Percentiles rank a stretch among this genome's conserved stretches.
Conservation (phyloP, 2,888 invertebrate species). For the Entomobrya proxima region DNA sequence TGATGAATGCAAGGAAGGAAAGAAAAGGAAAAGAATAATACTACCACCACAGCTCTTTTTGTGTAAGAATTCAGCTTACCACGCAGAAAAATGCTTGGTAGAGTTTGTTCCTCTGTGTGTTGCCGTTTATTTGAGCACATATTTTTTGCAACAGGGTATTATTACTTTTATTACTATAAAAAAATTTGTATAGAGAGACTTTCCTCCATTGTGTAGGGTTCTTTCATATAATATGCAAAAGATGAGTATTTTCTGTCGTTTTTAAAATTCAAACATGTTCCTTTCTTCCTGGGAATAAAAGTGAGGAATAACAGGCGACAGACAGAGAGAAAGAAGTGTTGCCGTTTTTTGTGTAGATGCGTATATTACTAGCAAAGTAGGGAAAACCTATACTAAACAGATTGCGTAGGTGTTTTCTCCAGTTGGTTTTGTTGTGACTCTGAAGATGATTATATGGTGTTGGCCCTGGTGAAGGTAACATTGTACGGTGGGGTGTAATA, state of each 20-base stretch:
- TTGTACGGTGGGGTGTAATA: too few species aligned
- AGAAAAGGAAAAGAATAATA: constrained; percentile 16
- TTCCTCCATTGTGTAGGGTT: not conserved
- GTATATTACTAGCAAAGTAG: not conserved
- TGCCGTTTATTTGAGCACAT: too few species aligned
- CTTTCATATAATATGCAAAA: not conserved
- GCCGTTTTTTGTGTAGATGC: not conserved
- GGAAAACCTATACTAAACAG: too few species aligned
- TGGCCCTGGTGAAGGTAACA: too few species aligned
- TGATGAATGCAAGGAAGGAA: constrained; percentile 52
- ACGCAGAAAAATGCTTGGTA: not conserved
- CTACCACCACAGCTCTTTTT: not conserved
- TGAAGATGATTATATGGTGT: too few species aligned
- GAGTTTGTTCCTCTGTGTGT: too few species aligned
- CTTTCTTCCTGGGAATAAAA: not conserved
- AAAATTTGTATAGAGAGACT: too few species aligned
- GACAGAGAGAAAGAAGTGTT: not conserved
- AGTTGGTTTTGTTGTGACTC: too few species aligned
- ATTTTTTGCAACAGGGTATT: not conserved
- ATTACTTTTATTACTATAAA: too few species aligned
- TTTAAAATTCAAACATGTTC: not conserved
- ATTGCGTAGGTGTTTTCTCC: too few species aligned
- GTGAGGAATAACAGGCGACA: not conserved
- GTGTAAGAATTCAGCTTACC: not conserved
- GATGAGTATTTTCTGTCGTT: not conserved